phyloP scores from a whole-genome alignment of 2,888 invertebrate genomes.

The Hypena proboscidalis region DNA sequence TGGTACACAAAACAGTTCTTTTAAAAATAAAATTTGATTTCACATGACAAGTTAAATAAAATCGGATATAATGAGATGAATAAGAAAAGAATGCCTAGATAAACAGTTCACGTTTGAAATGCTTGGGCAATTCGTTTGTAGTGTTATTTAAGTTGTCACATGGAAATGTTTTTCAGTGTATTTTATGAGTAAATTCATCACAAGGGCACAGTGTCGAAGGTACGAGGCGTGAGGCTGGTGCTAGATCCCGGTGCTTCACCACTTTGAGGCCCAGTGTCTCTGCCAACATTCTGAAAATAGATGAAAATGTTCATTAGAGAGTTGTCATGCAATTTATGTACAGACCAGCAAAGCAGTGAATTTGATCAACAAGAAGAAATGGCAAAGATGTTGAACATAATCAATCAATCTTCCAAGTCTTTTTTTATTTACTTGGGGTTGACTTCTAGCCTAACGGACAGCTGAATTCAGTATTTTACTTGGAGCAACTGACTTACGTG shows the following conservation, averaged over 20 bases:
- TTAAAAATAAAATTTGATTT: constrained; percentile 60
- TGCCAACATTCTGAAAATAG: constrained; percentile 74
- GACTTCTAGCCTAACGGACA: too few species aligned
- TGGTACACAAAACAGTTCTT: constrained; percentile 64
- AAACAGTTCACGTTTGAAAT: constrained; percentile 26
- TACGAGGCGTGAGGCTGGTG: constrained; percentile 74
- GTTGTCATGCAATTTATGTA: too few species aligned
- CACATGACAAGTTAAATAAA: constrained; percentile 69
- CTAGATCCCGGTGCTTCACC: constrained; percentile 87
- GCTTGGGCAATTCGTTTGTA: constrained; percentile 33
- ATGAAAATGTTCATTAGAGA: too few species aligned
- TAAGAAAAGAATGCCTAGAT: constrained; percentile 38
- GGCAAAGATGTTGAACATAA: too few species aligned
- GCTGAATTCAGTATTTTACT: too few species aligned
- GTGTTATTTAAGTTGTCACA: constrained; percentile 68
- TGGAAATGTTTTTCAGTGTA: constrained; percentile 58
- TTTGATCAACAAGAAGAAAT: too few species aligned
- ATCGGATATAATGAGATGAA: constrained; percentile 11
- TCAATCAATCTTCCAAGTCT: too few species aligned
- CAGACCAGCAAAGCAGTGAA: too few species aligned
- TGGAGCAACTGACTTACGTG: too few species aligned
- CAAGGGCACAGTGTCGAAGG: constrained; percentile 77
- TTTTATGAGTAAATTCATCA: constrained; percentile 70
- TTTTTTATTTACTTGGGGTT: too few species aligned
- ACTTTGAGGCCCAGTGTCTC: constrained; percentile 85